Percentiles rank a stretch among this genome's conserved stretches.
Conservation (phyloP, 2,888 invertebrate genomes). For the Lamproptera curius region DNA sequence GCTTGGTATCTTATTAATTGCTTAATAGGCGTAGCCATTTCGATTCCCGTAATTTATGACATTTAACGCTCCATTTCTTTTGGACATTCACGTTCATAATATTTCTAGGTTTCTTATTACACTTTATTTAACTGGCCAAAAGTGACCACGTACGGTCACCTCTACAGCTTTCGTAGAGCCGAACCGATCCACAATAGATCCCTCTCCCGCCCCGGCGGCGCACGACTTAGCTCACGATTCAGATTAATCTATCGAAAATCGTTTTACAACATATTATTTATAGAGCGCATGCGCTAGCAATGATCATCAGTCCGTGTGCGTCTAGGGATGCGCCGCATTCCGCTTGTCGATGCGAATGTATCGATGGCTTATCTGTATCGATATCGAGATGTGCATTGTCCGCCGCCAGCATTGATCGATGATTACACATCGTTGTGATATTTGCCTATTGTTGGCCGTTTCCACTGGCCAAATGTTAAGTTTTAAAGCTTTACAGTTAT, state of each 20-base stretch:
- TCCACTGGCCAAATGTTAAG: neutral
- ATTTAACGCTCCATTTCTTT: no score
- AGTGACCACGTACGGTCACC: constrained; percentile 26
- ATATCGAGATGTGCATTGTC: constrained; percentile 25
- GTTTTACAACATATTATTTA: constrained; percentile 79
- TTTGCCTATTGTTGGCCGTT: neutral
- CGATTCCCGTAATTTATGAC: no score
- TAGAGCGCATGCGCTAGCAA: constrained; percentile 76
- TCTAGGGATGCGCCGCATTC: constrained; percentile 55
- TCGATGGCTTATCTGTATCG: constrained; percentile 31
- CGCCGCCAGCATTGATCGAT: constrained; percentile 26
- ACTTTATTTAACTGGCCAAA: constrained; percentile 11
- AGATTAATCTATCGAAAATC: constrained; percentile 79
- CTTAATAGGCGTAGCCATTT: no score
- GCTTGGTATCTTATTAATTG: no score
- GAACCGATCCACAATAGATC: constrained; percentile 73
- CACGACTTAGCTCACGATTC: constrained; percentile 76
- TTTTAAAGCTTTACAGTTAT: no score
- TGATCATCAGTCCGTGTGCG: constrained; percentile 75
- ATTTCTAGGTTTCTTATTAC: no score
- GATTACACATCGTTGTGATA: constrained; percentile 18
- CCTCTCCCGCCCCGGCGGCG: constrained; percentile 66
- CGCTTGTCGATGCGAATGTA: constrained; percentile 52
- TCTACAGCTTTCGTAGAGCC: constrained; percentile 53
- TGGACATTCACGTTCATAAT: no score